Evolutionary conservation across 2,888 invertebrate species (phyloP), one percentile per base, ranked within the genome.

Genomic region (Megastigmus dorsalis): DNA sequence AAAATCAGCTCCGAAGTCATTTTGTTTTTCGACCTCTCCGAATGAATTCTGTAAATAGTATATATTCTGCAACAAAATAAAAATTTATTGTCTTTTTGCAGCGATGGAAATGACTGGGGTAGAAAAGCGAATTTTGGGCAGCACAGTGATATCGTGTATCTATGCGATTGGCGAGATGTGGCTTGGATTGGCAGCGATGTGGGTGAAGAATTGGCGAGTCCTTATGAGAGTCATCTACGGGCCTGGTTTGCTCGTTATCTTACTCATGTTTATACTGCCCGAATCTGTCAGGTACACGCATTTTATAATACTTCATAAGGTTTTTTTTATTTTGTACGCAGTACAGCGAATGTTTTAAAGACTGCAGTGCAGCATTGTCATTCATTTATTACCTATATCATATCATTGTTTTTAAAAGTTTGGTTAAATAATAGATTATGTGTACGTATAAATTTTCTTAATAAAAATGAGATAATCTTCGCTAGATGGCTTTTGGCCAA

Each of bases 101-200:
- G 93, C 92, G 33, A 90, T 95, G 78, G 95, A 96, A 86, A 90
- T 95, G 88, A 93, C 95, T 28, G 94, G 94, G 0, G 93, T 93
- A 9, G 91, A 91, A 75, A 91, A 92, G 62, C 90, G 95, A 41
- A 93, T 94, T 20, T 86, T 95, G 43, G 93, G 93, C 3, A 93
- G 95, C 75, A 90, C 93, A 62, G 88, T 95, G 55, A 90, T 94
- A 7, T 92, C 93, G 62, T 90, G 93, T 13, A 93, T 93, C 74
- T 92, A 94, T 82, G 92, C 94, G 0, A 80, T 93, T 36, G 95
- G 95, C 0, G 93, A 93, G 83, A 91, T 93, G 1, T 82, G 91
- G 0, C 86, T 94, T 18, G 93, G 94, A 0, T 84, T 92, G 50
- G 86, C 93, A 30, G 94, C 95, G 73, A 93, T 93, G 90, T 88